These are phyloP conservation scores for Dryobotodes eremita DNA, from an alignment of 2,888 invertebrate species.

Conservation along the genomic window DNA sequence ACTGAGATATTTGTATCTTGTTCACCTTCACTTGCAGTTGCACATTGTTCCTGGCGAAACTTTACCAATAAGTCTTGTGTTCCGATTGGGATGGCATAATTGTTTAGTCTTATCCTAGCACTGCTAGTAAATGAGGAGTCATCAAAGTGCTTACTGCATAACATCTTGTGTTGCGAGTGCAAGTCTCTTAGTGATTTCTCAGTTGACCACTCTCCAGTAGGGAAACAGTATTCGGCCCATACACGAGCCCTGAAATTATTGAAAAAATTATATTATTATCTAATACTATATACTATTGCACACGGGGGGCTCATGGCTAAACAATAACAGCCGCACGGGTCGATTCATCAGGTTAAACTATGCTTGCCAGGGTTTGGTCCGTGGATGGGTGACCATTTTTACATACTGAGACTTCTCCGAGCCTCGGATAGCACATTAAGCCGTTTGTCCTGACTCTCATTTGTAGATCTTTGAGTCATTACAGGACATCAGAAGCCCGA, in stretches of 20 bases:
- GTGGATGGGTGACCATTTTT: too few relatives aligned
- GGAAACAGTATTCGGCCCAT: constrained; percentile 7
- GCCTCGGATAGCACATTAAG: too few relatives aligned
- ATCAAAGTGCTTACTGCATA: constrained; percentile 52
- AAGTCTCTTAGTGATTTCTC: not conserved
- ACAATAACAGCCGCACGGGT: too few relatives aligned
- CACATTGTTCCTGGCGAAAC: not conserved
- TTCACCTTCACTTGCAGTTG: not conserved
- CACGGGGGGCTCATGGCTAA: too few relatives aligned
- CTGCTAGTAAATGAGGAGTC: constrained; percentile 43
- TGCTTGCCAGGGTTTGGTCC: too few relatives aligned
- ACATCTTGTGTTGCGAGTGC: constrained; percentile 34
- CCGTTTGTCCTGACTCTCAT: too few relatives aligned
- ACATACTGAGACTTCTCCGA: too few relatives aligned
- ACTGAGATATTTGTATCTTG: not conserved
- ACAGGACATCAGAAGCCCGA: too few relatives aligned
- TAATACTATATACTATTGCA: too few relatives aligned
- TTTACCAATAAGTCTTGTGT: not conserved
- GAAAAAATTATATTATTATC: not conserved
- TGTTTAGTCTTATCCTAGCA: constrained; percentile 34
- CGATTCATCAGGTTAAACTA: too few relatives aligned
- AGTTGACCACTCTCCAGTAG: not conserved
- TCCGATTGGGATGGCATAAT: constrained; percentile 22
- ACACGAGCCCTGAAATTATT: constrained; percentile 1
- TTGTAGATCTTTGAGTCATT: too few relatives aligned